Evolutionary conservation across 1,140 invertebrate species (phyloP), one percentile per base, ranked within the genome.

Genomic region (Argopecten irradians): DNA sequence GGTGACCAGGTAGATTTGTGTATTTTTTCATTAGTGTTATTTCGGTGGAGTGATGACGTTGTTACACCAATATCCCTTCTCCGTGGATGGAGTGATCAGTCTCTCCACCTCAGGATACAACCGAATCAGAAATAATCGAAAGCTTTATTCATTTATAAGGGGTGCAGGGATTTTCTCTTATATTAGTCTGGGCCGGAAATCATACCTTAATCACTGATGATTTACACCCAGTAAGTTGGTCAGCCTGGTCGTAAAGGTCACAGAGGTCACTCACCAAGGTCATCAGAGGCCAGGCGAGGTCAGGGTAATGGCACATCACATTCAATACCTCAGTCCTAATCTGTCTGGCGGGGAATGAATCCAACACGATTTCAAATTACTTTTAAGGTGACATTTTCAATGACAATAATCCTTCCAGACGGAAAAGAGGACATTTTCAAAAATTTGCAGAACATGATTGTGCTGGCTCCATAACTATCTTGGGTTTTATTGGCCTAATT

Each of bases 161-260:
- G 55, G n/a, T 71, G n/a, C 55, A 71, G 55, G 28, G 55, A 71
- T 28, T 71, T 71, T 71, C 55, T 71, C 55, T 71, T 71, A 71
- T 71, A 71, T 71, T 71, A 71, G 55, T 71, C 55, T 71, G 55
- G 55, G 55, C 22, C 55, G 55, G 55, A 71, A 71, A 71, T 71
- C 8, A 71, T 71, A n/a, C n/a, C 8, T 71, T 71, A 71, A 71
- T 71, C 55, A 71, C 55, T 28, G 55, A 5, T 71, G 55, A 71
- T 71, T 28, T 71, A 71, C n/a, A 71, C 55, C 22, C 5, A n/a
- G 22, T 71, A 28, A 71, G 55, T 71, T 71, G 55, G 55, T 28
- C 55, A 71, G 55, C 3, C 5, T 71, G 55, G 55, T 71, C 55
- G 28, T 71, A 3, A 8, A 5, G 22, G 55, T 28, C 55, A 71